Conservation (phyloP, 2,888 invertebrate genomes). For the Agrotis segetum region DNA sequence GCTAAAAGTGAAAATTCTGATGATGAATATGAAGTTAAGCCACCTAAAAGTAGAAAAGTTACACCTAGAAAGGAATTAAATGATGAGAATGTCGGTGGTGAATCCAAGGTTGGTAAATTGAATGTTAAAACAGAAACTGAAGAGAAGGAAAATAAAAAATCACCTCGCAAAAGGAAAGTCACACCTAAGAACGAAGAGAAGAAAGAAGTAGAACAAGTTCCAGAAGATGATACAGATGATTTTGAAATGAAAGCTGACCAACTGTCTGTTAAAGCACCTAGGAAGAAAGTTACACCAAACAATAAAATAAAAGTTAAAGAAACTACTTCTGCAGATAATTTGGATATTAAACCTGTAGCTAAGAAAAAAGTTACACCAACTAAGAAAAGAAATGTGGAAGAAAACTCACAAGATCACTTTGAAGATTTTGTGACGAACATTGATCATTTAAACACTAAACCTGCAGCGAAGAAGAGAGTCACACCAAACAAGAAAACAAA, state of each 20-base stretch:
- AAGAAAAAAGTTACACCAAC: slow-evolving; percentile 44
- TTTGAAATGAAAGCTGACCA: slow-evolving; percentile 51
- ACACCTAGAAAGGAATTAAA: slow-evolving; percentile 66
- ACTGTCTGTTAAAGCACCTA: slow-evolving; percentile 29
- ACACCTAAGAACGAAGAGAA: slow-evolving; percentile 45
- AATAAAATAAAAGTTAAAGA: slow-evolving; percentile 37
- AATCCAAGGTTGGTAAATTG: slow-evolving; percentile 42
- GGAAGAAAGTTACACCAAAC: slow-evolving; percentile 52
- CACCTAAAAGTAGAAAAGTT: slow-evolving; percentile 64
- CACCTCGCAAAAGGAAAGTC: slow-evolving; percentile 59
- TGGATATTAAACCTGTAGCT: slow-evolving; percentile 43
- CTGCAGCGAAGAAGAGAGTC: slow-evolving; percentile 39
- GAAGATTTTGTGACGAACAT: slow-evolving; percentile 54
- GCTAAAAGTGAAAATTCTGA: slow-evolving; percentile 52
- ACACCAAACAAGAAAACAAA: slow-evolving; percentile 27
- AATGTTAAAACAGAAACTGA: slow-evolving; percentile 19
- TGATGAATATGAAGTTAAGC: slow-evolving; percentile 56
- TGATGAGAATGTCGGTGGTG: slow-evolving; percentile 38
- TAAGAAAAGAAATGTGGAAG: slow-evolving; percentile 6
- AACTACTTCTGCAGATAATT: slow-evolving; percentile 37
- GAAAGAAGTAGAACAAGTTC: slow-evolving; percentile 3
- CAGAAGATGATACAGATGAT: slow-evolving; percentile 55
- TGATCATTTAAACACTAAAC: slow-evolving; percentile 36
- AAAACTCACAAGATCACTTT: slow-evolving; percentile 38
- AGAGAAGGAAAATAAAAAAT: slow-evolving; percentile 41